phyloP scores from a whole-genome alignment of 1,140 invertebrate genomes.

The Drosophila watanabei region DNA sequence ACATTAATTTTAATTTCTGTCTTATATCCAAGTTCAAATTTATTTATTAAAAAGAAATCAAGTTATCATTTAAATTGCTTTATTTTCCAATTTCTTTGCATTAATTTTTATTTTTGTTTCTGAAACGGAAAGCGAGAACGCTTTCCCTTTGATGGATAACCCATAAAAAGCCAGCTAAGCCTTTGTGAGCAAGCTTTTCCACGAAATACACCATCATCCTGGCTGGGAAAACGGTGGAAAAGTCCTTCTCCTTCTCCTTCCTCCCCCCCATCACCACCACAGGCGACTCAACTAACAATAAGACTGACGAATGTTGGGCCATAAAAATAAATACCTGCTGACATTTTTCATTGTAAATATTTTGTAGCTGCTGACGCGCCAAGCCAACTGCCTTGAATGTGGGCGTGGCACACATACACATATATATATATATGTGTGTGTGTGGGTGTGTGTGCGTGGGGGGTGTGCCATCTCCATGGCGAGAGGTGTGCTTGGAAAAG shows the following conservation, averaged over 20 bases:
- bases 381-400: slow-evolving; percentile 64
- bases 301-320: slow-evolving; percentile 82
- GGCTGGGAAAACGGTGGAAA: neutral
- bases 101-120: neutral
- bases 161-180: slow-evolving; percentile 37
- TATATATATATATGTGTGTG: neutral
- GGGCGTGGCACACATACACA: slow-evolving; percentile 35
- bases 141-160: slow-evolving; percentile 34
- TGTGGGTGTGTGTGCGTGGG: slow-evolving; percentile 15
- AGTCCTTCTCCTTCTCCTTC: neutral
- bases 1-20: neutral
- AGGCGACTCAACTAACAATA: slow-evolving; percentile 73
- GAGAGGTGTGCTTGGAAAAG: slow-evolving; percentile 55
- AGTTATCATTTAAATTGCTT: neutral
- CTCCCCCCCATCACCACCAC: neutral
- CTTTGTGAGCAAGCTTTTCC: slow-evolving; percentile 29
- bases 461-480: slow-evolving; percentile 54
- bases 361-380: slow-evolving; percentile 81
- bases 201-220: slow-evolving; percentile 22
- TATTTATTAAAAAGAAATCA: neutral
- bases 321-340: slow-evolving; percentile 84
- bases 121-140: slow-evolving; percentile 1
- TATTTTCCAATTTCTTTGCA: neutral
- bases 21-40: neutral
- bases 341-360: slow-evolving; percentile 85